Percentiles rank a stretch among this genome's conserved stretches.
phyloP scores from a whole-genome alignment of 30 jellyfish, hydroid and myxozoan genomes.

The Aurelia aurita region DNA sequence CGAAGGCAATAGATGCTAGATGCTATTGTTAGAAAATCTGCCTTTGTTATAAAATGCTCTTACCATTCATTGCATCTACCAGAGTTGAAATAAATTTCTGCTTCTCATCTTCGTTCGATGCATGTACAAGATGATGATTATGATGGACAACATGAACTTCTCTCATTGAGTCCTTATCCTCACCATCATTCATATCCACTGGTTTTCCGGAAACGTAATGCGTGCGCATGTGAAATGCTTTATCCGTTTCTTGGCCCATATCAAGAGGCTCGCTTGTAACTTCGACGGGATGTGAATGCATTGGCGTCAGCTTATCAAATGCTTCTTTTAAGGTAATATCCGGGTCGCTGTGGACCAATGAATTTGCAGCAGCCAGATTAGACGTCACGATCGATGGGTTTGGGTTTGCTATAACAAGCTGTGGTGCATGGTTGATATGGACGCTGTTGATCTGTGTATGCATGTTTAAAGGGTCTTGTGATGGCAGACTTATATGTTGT shows the following conservation, averaged over 20 bases:
- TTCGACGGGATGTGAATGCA: slow-evolving; percentile 44
- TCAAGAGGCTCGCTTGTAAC: slow-evolving; percentile 51
- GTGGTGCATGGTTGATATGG: slow-evolving; percentile 8
- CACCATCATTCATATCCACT: slow-evolving; percentile 44
- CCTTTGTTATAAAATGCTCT: background rate
- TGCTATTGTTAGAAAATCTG: too few species aligned
- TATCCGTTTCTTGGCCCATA: slow-evolving; percentile 40
- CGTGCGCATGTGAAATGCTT: slow-evolving; percentile 71
- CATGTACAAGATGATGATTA: slow-evolving; percentile 87
- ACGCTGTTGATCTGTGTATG: background rate
- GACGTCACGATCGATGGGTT: slow-evolving; percentile 40
- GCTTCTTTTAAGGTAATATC: slow-evolving; percentile 69
- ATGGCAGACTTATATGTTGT: slow-evolving; percentile 30
- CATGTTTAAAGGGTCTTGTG: slow-evolving; percentile 5
- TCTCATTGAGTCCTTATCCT: slow-evolving; percentile 23
- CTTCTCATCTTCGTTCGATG: slow-evolving; percentile 79
- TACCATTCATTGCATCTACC: slow-evolving; percentile 78
- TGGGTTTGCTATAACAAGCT: background rate
- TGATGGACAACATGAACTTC: slow-evolving; percentile 87
- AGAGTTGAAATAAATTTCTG: slow-evolving; percentile 75
- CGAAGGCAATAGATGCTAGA: too few species aligned
- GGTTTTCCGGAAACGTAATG: slow-evolving; percentile 66
- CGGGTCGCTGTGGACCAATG: slow-evolving; percentile 71
- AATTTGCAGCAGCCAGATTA: slow-evolving; percentile 41
- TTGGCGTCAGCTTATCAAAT: slow-evolving; percentile 53